Conservation (phyloP, 1,140 invertebrate genomes). For the Lepidurus packardi region DNA sequence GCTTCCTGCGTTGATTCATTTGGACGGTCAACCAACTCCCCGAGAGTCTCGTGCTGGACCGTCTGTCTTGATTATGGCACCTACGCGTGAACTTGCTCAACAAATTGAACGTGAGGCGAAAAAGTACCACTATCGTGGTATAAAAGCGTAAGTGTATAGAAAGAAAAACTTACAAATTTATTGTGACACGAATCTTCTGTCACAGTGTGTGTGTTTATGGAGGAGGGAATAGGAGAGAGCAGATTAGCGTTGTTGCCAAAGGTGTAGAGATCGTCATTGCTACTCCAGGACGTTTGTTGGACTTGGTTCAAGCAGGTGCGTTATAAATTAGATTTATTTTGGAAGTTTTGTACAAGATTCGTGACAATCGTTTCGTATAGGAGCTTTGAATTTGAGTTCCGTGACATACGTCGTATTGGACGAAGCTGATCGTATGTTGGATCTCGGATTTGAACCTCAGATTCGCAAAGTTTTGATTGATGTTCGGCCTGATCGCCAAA, state of each 20-base stretch:
- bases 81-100: conserved; percentile 81
- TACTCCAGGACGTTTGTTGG: conserved; percentile 81
- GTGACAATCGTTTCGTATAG: conserved; percentile 25
- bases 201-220: conserved; percentile 77
- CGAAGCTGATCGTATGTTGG: conserved; percentile 59
- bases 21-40: conserved; percentile 67
- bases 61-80: conserved; percentile 78
- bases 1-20: conserved; percentile 82
- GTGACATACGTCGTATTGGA: conserved; percentile 88
- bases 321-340: conserved; percentile 5
- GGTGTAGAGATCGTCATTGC: conserved; percentile 84
- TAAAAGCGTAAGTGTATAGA: conserved; percentile 60
- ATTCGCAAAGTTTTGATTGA: conserved; percentile 73
- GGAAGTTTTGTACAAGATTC: background rate
- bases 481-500: conserved; percentile 71
- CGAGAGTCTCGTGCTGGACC: conserved; percentile 65
- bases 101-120: conserved; percentile 85
- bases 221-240: conserved; percentile 66
- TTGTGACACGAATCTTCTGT: conserved; percentile 32
- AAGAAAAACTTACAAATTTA: conserved; percentile 28
- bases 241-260: conserved; percentile 61
- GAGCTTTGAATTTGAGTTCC: conserved; percentile 52
- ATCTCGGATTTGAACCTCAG: conserved; percentile 60
- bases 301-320: conserved; percentile 57
- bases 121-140: conserved; percentile 76